Percentiles rank a stretch among this genome's conserved stretches.
phyloP scores from a whole-genome alignment of 2,888 invertebrate species.

The Cyrtodaria siliqua region DNA sequence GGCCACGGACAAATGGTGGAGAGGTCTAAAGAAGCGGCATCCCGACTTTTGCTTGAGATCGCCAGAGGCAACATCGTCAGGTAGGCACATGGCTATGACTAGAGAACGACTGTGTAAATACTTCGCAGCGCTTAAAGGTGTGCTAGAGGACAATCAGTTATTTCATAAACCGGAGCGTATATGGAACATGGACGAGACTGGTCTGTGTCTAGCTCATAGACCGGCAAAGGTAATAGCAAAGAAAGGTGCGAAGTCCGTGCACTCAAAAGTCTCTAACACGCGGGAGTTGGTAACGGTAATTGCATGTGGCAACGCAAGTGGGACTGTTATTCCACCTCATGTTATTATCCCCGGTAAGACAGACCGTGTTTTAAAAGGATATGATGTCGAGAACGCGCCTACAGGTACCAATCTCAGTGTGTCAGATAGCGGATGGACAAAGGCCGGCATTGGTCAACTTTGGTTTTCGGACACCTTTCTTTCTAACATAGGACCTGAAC shows the following conservation, averaged over 20 bases:
- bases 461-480: slow-evolving; percentile 30
- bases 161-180: slow-evolving; percentile 17
- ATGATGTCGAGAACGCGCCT: slow-evolving; percentile 15
- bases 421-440: slow-evolving; percentile 25
- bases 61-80: slow-evolving; percentile 37
- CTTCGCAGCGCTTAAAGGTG: slow-evolving; percentile 9
- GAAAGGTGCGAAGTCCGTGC: slow-evolving; percentile 11
- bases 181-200: slow-evolving; percentile 11
- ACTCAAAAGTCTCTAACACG: slow-evolving; percentile 27
- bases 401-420: too few species aligned
- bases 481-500: slow-evolving; percentile 25
- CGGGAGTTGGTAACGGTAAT: slow-evolving; percentile 40
- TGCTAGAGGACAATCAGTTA: too few species aligned
- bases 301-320: slow-evolving; percentile 49
- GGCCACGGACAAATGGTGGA: slow-evolving; percentile 25
- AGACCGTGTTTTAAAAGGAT: slow-evolving; percentile 13
- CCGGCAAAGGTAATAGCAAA: too few species aligned
- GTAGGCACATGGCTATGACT: slow-evolving; percentile 39
- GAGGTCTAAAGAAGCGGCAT: slow-evolving; percentile 31
- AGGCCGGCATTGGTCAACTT: slow-evolving; percentile 19
- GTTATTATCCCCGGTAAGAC: slow-evolving; percentile 53
- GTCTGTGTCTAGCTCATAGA: too few species aligned
- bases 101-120: slow-evolving; percentile 12
- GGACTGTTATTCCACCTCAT: slow-evolving; percentile 38
- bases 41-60: slow-evolving; percentile 20